Evolutionary conservation across 2,113 vertebrate species (phyloP).

Genomic region (Ailuropoda melanoleuca): DNA sequence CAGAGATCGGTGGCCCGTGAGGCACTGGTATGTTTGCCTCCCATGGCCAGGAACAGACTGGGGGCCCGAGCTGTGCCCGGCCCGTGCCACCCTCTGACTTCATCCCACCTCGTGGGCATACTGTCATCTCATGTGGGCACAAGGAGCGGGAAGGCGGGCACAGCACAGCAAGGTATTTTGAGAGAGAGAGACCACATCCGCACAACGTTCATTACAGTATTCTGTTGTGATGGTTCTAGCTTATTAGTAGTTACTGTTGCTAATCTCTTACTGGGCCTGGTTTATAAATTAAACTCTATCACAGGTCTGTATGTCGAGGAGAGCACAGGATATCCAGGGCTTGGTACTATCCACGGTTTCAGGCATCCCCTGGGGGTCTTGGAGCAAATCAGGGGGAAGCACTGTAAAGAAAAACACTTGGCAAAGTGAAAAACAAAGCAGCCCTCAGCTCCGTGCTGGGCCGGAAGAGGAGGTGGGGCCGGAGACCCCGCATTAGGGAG

Average conservation of each 20-base stretch:
- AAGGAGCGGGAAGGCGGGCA: not conserved
- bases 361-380: not conserved
- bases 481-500: not conserved
- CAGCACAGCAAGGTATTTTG: not conserved
- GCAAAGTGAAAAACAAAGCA: not conserved
- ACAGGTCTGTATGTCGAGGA: not conserved
- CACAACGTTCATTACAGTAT: not conserved
- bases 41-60: too few relatives aligned
- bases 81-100: not conserved
- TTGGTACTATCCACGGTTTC: rapidly evolving
- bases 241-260: not conserved
- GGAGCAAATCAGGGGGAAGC: not conserved
- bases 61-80: too few relatives aligned
- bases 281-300: not conserved
- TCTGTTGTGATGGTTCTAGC: too few relatives aligned
- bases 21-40: too few relatives aligned
- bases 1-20: too few relatives aligned
- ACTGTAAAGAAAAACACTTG: not conserved
- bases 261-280: not conserved
- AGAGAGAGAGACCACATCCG: not conserved
- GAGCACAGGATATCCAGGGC: rapidly evolving
- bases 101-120: rapidly evolving
- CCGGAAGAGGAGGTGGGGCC: not conserved
- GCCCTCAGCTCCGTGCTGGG: not conserved
- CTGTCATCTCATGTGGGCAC: not conserved